These are phyloP conservation scores for Plectus sambesii DNA, from an alignment of 1,140 invertebrate species.

Conservation along the genomic window DNA sequence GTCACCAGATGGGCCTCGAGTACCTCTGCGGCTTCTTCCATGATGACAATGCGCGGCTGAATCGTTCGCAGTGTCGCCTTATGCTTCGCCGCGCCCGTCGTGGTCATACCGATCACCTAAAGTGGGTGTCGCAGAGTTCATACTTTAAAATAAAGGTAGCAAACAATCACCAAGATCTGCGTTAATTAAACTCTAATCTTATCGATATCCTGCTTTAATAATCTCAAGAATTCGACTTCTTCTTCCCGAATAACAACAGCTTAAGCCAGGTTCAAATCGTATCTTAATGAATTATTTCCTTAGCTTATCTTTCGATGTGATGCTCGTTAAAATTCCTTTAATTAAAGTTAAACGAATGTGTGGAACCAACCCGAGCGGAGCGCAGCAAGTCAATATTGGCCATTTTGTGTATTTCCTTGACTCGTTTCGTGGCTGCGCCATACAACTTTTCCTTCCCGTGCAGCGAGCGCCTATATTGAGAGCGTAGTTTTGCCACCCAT, in stretches of 20 bases:
- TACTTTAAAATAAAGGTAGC: neutral
- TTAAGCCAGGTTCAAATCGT: neutral
- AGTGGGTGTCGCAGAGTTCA: slow-evolving; percentile 27
- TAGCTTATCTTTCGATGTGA: too few species aligned
- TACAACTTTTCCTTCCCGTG: slow-evolving; percentile 13
- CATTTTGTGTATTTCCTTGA: slow-evolving; percentile 32
- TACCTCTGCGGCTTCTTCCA: slow-evolving; percentile 76
- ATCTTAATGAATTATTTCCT: too few species aligned
- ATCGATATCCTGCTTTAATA: neutral
- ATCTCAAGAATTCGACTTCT: neutral
- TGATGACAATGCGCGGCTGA: slow-evolving; percentile 57
- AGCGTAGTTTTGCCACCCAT: slow-evolving; percentile 34
- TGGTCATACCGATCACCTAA: slow-evolving; percentile 60
- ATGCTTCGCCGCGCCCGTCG: slow-evolving; percentile 61
- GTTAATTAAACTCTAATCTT: neutral
- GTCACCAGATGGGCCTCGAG: slow-evolving; percentile 64
- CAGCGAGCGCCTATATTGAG: slow-evolving; percentile 25
- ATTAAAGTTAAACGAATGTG: too few species aligned
- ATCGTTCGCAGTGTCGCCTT: slow-evolving; percentile 55
- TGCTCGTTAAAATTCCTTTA: too few species aligned
- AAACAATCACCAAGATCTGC: neutral
- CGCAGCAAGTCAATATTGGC: slow-evolving; percentile 41
- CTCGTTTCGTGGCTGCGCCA: slow-evolving; percentile 18
- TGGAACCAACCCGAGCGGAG: slow-evolving; percentile 17
- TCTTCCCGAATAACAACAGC: neutral